These are phyloP conservation scores for Drosophila antonietae DNA, from an alignment of 2,888 invertebrate genomes.

Conservation along the genomic window DNA sequence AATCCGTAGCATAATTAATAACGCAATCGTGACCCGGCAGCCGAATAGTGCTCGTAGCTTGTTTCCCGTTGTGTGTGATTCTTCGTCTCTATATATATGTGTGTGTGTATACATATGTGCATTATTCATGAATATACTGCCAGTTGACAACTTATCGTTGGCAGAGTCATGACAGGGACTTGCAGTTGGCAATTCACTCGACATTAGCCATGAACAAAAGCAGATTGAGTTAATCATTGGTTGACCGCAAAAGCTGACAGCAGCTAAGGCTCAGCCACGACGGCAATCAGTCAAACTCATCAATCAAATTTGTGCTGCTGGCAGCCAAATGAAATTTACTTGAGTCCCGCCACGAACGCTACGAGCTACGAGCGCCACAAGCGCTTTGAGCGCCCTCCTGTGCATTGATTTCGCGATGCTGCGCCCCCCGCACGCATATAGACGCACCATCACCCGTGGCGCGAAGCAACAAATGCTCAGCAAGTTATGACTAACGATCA, in stretches of 20 bases:
- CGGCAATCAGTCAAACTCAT: constrained; percentile 64
- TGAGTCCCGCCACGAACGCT: constrained; percentile 21
- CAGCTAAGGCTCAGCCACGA: constrained; percentile 25
- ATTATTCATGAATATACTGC: constrained; percentile 63
- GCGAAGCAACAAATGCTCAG: constrained; percentile 49
- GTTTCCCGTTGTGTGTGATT: neutral
- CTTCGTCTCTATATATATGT: neutral
- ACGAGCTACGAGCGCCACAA: neutral
- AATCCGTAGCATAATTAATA: constrained; percentile 66
- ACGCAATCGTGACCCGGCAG: constrained; percentile 48
- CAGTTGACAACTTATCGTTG: constrained; percentile 59
- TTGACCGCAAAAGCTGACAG: constrained; percentile 46
- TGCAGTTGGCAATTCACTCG: constrained; percentile 49
- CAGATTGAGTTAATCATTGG: constrained; percentile 72
- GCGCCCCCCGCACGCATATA: constrained; percentile 9
- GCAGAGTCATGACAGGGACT: constrained; percentile 33
- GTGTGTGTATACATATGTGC: constrained; percentile 37
- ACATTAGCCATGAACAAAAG: constrained; percentile 47
- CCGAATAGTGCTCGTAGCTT: neutral
- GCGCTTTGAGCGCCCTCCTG: constrained; percentile 1
- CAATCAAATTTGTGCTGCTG: constrained; percentile 59
- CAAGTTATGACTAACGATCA: constrained; percentile 46
- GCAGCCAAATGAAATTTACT: constrained; percentile 43
- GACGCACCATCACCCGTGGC: constrained; percentile 6
- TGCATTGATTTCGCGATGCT: constrained; percentile 42